Conservation (phyloP, 2,113 vertebrate genomes). For the Colinus virginianus region DNA sequence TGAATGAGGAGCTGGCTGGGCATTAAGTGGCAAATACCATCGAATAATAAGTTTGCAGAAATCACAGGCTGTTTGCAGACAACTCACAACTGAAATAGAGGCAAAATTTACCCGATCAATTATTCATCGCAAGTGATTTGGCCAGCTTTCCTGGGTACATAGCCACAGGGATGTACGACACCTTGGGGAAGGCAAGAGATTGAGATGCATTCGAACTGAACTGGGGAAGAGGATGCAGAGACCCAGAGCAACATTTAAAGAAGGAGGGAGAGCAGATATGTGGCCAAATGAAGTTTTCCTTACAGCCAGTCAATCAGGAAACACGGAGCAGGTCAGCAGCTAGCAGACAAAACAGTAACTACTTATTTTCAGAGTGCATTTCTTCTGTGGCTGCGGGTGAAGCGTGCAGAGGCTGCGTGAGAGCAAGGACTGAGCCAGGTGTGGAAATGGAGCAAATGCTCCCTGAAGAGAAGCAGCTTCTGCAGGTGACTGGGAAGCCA, state of each 20-base stretch:
- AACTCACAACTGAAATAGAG: constrained; percentile 54
- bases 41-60: neutral
- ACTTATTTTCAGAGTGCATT: constrained; percentile 23
- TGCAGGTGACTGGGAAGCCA: constrained; percentile 27
- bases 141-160: constrained; percentile 65
- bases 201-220: constrained; percentile 51
- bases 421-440: constrained; percentile 57
- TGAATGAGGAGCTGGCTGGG: neutral
- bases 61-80: constrained; percentile 17
- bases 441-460: constrained; percentile 39
- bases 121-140: constrained; percentile 69
- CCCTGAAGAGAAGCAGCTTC: neutral
- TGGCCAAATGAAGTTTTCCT: constrained; percentile 24
- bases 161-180: constrained; percentile 68
- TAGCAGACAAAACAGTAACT: neutral
- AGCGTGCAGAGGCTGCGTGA: neutral
- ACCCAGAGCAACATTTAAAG: neutral
- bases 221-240: constrained; percentile 16
- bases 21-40: neutral
- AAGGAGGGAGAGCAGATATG: neutral
- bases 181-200: constrained; percentile 60
- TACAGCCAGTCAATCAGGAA: neutral
- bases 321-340: neutral
- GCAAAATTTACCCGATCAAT: constrained; percentile 69
- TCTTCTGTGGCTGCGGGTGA: neutral